Percentiles rank a stretch among this genome's conserved stretches.
Evolutionary conservation across 2,113 vertebrate genomes (phyloP).

Genomic region (Brachypodius melanocephalos): DNA sequence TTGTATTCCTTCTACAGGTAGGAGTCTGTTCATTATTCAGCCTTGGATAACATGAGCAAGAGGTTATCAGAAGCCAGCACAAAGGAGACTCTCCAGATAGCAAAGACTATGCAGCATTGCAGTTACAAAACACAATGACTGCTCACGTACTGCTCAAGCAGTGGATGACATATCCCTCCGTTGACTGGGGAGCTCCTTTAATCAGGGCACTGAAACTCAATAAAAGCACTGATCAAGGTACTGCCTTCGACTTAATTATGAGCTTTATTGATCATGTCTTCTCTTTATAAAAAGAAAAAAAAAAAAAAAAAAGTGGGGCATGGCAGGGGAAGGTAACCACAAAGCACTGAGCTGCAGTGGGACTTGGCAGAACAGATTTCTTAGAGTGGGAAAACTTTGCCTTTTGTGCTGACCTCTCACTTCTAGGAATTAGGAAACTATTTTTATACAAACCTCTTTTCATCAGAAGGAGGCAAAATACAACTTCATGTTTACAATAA

Average conservation of each 20-base stretch:
- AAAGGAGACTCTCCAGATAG: background rate
- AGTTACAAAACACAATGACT: background rate
- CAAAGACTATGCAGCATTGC: background rate
- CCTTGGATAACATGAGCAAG: background rate
- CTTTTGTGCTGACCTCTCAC: background rate
- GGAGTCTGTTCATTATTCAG: background rate
- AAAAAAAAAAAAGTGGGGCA: background rate
- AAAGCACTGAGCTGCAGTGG: background rate
- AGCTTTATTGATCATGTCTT: slow-evolving; percentile 4
- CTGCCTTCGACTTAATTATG: background rate
- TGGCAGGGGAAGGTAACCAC: background rate
- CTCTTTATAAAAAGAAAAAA: background rate
- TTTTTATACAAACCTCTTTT: background rate
- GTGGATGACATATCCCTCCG: background rate
- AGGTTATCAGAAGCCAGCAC: background rate
- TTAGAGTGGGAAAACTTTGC: background rate
- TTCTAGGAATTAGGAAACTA: background rate
- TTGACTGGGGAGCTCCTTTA: background rate
- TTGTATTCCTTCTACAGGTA: background rate
- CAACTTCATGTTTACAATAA: background rate
- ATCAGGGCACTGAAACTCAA: background rate
- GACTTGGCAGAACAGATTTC: background rate
- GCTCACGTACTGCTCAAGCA: background rate
- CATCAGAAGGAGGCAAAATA: background rate
- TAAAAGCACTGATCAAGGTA: background rate